A percentile compares a stretch with the other conserved stretches of the same genome.
These are phyloP conservation scores for Drosophila lutescens DNA, from an alignment of 2,888 invertebrate genomes.

Conservation along the genomic window DNA sequence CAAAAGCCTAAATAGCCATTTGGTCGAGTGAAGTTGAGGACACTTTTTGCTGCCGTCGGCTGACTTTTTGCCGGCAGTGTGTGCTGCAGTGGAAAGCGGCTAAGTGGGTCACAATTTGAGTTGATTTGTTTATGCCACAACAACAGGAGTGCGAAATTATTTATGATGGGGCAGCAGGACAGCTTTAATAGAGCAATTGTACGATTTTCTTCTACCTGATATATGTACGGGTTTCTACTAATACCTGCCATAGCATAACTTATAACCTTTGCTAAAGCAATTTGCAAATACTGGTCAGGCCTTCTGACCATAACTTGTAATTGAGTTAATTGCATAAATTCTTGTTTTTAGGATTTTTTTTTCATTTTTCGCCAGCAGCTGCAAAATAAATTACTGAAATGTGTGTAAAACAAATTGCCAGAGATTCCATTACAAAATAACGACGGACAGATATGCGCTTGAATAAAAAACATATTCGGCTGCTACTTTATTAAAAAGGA, in stretches of 20 bases:
- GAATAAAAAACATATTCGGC: slow-evolving; percentile 13
- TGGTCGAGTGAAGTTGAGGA: slow-evolving; percentile 15
- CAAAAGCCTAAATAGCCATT: background rate
- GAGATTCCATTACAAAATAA: slow-evolving; percentile 26
- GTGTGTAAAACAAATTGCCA: slow-evolving; percentile 34
- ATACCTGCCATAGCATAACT: background rate
- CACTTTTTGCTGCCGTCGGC: slow-evolving; percentile 20
- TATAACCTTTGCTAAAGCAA: slow-evolving; percentile 22
- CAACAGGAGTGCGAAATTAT: slow-evolving; percentile 33
- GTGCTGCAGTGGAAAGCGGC: slow-evolving; percentile 52
- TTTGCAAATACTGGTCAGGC: background rate
- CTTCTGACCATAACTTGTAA: slow-evolving; percentile 31
- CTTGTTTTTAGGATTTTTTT: slow-evolving; percentile 20
- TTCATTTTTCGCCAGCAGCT: slow-evolving; percentile 14
- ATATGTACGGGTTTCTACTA: background rate
- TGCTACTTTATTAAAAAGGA: slow-evolving; percentile 30
- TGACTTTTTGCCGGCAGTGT: slow-evolving; percentile 35
- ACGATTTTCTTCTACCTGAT: background rate
- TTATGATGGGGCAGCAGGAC: slow-evolving; percentile 11
- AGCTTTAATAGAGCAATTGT: slow-evolving; percentile 51
- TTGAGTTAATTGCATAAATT: slow-evolving; percentile 34
- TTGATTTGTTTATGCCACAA: slow-evolving; percentile 74
- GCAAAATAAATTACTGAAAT: slow-evolving; percentile 29
- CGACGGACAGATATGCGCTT: background rate
- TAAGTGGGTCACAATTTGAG: slow-evolving; percentile 69